Evolutionary conservation across 2,888 invertebrate genomes (phyloP), one percentile per base, ranked within the genome.

Genomic region (Aphidius colemani): DNA sequence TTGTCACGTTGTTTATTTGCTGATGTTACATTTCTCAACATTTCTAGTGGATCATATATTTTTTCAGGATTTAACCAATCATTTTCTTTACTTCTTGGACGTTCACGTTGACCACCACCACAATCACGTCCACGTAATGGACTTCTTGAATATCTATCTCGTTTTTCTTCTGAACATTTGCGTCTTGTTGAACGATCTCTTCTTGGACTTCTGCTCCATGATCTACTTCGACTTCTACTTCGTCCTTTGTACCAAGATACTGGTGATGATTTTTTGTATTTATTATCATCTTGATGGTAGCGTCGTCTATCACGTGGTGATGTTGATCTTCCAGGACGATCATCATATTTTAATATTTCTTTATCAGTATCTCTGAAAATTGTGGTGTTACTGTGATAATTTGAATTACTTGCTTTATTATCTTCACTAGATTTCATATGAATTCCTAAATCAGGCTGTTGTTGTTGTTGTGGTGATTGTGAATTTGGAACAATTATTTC

Each of bases 1-100:
- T 72, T 71, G 0, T 65, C 61, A 1, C 74, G 70, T 8, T 74
- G 72, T 65, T 77, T 77, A 41, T 65, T 66, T 6, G 53, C 58
- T 7, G 63, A 64, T 53, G 67, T 65, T 9, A 66, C 64, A 41
- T 78, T 78, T 18, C 81, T 69, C 46, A 80, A 67, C 44, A 79
- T 75, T 56, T 79, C 81, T 66, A 78, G 71, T 7, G 80, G 75
- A 67, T 82, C 78, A 50, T 82, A 82, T 9, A 73, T 53, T 43
- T 72, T 75, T 5, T 65, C 61, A 7, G n/a, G n/a, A 39, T 48
- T 11, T 73, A 72, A 61, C 60, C 72, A 74, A 43, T 73, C 72
- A 60, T 70, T 70, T 2, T 76, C 77, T 7, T 71, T 68, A 56
- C 69, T 69, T 58, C 71, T 71, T 7, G 73, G 72, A 39, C 70